Conservation (phyloP, 1,140 invertebrate genomes). For the Pectinophora gossypiella region DNA sequence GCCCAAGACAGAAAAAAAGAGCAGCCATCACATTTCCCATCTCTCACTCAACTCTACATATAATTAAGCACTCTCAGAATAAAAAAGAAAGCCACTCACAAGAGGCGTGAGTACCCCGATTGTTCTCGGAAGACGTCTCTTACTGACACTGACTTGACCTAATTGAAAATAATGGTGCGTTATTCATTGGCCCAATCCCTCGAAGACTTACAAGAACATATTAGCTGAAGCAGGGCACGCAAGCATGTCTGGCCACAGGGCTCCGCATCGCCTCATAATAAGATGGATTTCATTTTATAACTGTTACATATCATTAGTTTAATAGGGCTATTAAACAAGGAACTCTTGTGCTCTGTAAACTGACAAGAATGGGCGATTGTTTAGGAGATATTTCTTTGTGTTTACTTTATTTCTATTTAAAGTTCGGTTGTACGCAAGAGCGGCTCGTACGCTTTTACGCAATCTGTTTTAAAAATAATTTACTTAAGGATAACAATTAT, state of each 20-base stretch:
- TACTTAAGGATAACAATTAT: not conserved
- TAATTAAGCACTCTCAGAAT: conserved; percentile 52
- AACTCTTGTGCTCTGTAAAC: conserved; percentile 30
- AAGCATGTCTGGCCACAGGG: conserved; percentile 9
- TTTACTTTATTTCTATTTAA: conserved; percentile 3
- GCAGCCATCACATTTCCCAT: conserved; percentile 36
- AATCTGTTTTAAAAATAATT: not conserved
- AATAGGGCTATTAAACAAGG: conserved; percentile 49
- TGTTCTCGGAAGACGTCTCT: conserved; percentile 63
- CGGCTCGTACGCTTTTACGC: not conserved
- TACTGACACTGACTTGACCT: conserved; percentile 63
- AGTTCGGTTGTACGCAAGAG: conserved; percentile 2
- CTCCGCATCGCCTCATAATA: conserved; percentile 8
- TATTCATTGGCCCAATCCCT: conserved; percentile 53
- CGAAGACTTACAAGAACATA: conserved; percentile 51
- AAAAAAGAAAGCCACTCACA: conserved; percentile 60
- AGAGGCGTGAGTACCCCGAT: conserved; percentile 60
- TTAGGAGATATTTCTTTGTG: not conserved
- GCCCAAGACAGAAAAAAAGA: conserved; percentile 30
- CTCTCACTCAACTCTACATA: conserved; percentile 37
- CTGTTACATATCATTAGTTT: conserved; percentile 57
- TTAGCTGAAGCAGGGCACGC: conserved; percentile 32
- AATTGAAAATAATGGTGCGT: conserved; percentile 72
- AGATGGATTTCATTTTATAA: conserved; percentile 47
- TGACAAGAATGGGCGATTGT: conserved; percentile 25